These are phyloP conservation scores for Eilema griseolum DNA, from an alignment of 2,888 invertebrate species.

Conservation along the genomic window DNA sequence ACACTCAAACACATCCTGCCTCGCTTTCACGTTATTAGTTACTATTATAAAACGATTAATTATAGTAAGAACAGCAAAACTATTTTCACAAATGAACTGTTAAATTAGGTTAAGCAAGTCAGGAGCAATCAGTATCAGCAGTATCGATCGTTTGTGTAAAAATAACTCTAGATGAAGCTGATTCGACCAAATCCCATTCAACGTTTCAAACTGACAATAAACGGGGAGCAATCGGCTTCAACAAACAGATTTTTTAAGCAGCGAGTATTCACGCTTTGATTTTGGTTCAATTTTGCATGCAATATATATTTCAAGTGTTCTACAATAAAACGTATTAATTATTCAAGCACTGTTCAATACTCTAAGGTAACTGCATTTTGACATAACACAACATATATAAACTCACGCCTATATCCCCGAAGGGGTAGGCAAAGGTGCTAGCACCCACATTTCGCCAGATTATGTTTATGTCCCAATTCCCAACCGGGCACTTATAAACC, in stretches of 20 bases:
- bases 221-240: background rate
- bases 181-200: constrained; percentile 26
- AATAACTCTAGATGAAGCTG: constrained; percentile 32
- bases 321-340: background rate
- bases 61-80: background rate
- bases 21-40: too few species aligned
- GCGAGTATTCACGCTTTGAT: too few species aligned
- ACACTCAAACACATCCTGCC: too few species aligned
- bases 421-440: too few species aligned
- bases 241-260: background rate
- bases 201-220: constrained; percentile 12
- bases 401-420: too few species aligned
- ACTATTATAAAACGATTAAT: background rate
- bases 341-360: background rate
- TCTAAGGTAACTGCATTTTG: too few species aligned
- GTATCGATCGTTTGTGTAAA: constrained; percentile 34
- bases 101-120: constrained; percentile 24
- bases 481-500: too few species aligned
- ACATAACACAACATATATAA: too few species aligned
- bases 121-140: constrained; percentile 38
- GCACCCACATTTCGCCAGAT: too few species aligned
- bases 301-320: background rate
- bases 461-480: too few species aligned
- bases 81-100: constrained; percentile 14
- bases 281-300: background rate